Base-by-base conservation (phyloP, 2,797 vertebrate genomes). In the Ctenosaura bakeri region DNA sequence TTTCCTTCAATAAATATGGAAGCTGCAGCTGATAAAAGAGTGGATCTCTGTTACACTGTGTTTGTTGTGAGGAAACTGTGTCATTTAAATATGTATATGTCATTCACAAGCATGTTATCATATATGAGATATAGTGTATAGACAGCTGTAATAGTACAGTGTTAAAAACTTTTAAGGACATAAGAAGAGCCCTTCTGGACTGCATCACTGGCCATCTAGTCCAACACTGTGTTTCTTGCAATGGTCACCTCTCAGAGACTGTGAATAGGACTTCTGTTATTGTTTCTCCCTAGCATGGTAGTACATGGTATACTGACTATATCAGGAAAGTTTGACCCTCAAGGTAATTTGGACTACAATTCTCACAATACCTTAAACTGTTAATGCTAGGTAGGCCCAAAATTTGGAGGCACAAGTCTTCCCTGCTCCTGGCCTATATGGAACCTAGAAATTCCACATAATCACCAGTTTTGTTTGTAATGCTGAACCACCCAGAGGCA, bases 131-230 rank as follows among this genome's bases (percentile, higher is more conserved):
- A 14, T 29, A 66, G 2, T 38, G 26, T 26, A 66, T 78, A 73
- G 46, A 79, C 50, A 12, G 26, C 22, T 64, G 38, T 83, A 89
- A 64, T n/a, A 73, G 77, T 79, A 80, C 54, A 79, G 69, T 79
- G 74, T 64, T 79, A 79, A 89, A 66, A 54, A 83, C 74, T 59
- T 52, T 83, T 69, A 88, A 81, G 50, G 22, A 38, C 78, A 38
- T 81, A 6, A 20, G 4, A 52, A 26, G 13, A 79, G 12, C 62
- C 66, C 64, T 88, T 4, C 29, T 87, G 38, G 18, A 50, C 13
- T n/a, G 29, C 38, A 14, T 56, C 56, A 50, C 12, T 26, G 50
- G 38, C 26, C n/a, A 56, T 35, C 50, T 80, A 81, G 9, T n/a
- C 29, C 26, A n/a, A 7, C 29, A 84, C 8, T 64, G 59, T 69